A percentile compares a stretch with the other conserved stretches of the same genome.
phyloP scores from a whole-genome alignment of 2,797 vertebrate species.

The Phoebastria nigripes region DNA sequence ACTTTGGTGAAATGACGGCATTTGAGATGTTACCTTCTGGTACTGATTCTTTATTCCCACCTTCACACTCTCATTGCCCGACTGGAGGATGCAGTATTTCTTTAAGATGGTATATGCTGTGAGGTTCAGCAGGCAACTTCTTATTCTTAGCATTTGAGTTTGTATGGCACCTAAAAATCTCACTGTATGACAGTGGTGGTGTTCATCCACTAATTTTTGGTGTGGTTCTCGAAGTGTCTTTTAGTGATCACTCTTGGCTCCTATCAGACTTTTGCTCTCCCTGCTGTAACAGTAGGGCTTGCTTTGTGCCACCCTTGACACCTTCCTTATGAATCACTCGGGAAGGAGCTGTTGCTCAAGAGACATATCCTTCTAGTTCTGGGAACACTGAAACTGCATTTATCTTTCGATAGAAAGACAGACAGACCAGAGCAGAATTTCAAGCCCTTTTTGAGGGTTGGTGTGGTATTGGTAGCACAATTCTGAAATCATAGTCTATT shows the following conservation, averaged over 20 bases:
- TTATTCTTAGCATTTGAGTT: neutral
- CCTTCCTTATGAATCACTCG: neutral
- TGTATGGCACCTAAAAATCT: neutral
- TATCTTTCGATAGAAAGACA: neutral
- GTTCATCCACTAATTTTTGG: neutral
- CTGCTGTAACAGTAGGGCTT: neutral
- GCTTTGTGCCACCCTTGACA: neutral
- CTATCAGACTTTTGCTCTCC: neutral
- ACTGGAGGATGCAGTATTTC: neutral
- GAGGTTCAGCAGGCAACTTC: neutral
- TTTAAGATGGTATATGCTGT: fast-evolving
- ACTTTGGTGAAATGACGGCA: neutral
- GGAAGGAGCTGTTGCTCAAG: neutral
- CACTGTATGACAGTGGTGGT: neutral
- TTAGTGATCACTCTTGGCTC: neutral
- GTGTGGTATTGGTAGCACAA: neutral
- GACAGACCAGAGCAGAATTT: neutral
- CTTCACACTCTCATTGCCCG: fast-evolving
- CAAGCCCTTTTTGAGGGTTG: neutral
- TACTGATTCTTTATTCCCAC: neutral
- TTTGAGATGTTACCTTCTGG: neutral
- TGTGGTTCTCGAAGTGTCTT: neutral
- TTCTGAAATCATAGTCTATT: neutral
- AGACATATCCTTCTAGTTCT: neutral
- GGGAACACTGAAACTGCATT: neutral